Evolutionary conservation across 2,797 vertebrate genomes (phyloP), one percentile per base, ranked within the genome.

Genomic region (Acanthornis magna): DNA sequence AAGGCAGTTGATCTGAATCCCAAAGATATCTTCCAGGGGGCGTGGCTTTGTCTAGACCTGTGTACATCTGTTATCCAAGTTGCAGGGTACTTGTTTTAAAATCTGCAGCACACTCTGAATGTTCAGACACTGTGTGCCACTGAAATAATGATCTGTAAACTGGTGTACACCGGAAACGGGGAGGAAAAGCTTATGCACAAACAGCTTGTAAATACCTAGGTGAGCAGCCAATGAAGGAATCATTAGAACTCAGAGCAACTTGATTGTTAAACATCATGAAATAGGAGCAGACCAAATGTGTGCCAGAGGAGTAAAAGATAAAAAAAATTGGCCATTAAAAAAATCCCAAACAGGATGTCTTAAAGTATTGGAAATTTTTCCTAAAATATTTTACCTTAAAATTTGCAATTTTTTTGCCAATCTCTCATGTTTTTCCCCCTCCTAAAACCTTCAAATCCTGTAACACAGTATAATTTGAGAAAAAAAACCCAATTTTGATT

Each of bases 161-260:
- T 10, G 5, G 10, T 1, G 1, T 40, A 27, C 11, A 7, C 9
- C 9, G 50, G 29, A 53, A 54, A 43, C 9, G 1, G 15, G 5
- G 7, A 30, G 7, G 9, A 48, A 86, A 76, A 60, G 2, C 16
- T 72, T 42, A 34, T 3, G 5, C 5, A 10, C 9, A 70, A 42
- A 17, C 3, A 14, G 7, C 16, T 60, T 58, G 34, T 4, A 30
- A 80, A 54, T 40, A 60, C 18, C 13, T 13, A 18, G 21, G 14
- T 45, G 38, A 75, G 68, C 9, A 75, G 15, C 38, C 0, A 3
- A 5, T 16, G 15, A 21, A 45, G 45, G 16, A 60, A 17, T 25
- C 26, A 12, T 36, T 12, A 47, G 15, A 79, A n/a, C 8, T 60
- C 32, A 68, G n/a, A 65, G 62, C 17, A 51, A 25, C 18, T 23